Evolutionary conservation across 2,888 invertebrate species (phyloP).

Genomic region (Eupeodes latifasciatus): DNA sequence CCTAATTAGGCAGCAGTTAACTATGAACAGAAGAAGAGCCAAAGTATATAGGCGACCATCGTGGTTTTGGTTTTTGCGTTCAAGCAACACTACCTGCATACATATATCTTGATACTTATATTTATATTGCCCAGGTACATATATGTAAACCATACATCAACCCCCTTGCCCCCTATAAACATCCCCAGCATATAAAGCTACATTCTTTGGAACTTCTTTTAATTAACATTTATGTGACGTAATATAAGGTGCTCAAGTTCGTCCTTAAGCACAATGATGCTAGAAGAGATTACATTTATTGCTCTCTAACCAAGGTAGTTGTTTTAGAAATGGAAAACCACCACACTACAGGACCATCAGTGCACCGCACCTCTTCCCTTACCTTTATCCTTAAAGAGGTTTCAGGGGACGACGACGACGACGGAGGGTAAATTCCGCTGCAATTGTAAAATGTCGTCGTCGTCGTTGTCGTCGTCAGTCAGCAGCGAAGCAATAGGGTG

Average conservation of each 20-base stretch:
- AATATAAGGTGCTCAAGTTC: constrained; percentile 68
- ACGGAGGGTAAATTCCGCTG: constrained; percentile 13
- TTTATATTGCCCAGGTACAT: too few species aligned
- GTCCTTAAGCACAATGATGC: constrained; percentile 69
- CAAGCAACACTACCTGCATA: neutral
- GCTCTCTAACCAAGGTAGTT: constrained; percentile 67
- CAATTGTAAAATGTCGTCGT: constrained; percentile 54
- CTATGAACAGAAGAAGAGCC: constrained; percentile 8
- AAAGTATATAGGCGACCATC: constrained; percentile 22
- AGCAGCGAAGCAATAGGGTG: neutral
- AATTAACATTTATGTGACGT: constrained; percentile 73
- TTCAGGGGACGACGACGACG: neutral
- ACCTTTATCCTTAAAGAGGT: neutral
- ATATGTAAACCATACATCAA: neutral
- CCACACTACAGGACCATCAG: constrained; percentile 24
- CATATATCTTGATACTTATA: too few species aligned
- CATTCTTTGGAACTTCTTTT: constrained; percentile 61
- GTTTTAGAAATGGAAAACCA: constrained; percentile 44
- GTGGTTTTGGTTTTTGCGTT: constrained; percentile 13
- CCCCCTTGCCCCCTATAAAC: neutral
- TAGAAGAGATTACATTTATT: constrained; percentile 72
- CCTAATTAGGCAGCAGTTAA: constrained; percentile 65
- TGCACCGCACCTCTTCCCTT: neutral
- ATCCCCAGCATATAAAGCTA: neutral
- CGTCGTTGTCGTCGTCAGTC: constrained; percentile 35